These are phyloP conservation scores for Chrysina gloriosa DNA, from an alignment of 2,888 invertebrate genomes.

Conservation along the genomic window DNA sequence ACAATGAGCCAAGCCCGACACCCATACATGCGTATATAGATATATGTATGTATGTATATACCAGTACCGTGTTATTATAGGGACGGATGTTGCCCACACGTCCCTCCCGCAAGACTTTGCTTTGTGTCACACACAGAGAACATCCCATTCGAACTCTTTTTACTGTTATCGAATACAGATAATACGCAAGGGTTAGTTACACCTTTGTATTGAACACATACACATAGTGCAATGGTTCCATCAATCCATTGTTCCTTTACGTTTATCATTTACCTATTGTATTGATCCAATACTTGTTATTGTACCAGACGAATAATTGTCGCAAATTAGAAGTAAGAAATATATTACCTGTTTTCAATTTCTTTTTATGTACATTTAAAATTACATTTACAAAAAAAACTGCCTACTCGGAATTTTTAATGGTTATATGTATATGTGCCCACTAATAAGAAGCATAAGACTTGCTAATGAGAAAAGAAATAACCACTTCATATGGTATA, in stretches of 20 bases:
- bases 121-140: constrained; percentile 21
- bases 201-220: constrained; percentile 3
- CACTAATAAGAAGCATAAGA: too few relatives aligned
- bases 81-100: constrained; percentile 52
- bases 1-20: constrained; percentile 53
- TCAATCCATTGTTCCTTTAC: constrained; percentile 42
- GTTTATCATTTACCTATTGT: constrained; percentile 42
- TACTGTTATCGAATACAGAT: constrained; percentile 12
- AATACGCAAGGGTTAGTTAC: constrained; percentile 16
- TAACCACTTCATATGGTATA: too few relatives aligned
- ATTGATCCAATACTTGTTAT: too few relatives aligned
- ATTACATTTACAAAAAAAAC: too few relatives aligned
- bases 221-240: constrained; percentile 29
- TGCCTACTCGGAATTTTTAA: too few relatives aligned
- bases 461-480: too few relatives aligned
- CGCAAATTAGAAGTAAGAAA: too few relatives aligned
- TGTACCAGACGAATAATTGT: too few relatives aligned
- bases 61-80: constrained; percentile 54
- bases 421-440: too few relatives aligned
- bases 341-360: too few relatives aligned
- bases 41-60: too few relatives aligned
- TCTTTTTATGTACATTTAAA: too few relatives aligned
- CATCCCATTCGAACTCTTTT: constrained; percentile 19
- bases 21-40: constrained; percentile 51
- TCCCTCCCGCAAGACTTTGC: constrained; percentile 28